phyloP scores from a whole-genome alignment of 1,140 invertebrate species.

The Tetramorium parvispinum region DNA sequence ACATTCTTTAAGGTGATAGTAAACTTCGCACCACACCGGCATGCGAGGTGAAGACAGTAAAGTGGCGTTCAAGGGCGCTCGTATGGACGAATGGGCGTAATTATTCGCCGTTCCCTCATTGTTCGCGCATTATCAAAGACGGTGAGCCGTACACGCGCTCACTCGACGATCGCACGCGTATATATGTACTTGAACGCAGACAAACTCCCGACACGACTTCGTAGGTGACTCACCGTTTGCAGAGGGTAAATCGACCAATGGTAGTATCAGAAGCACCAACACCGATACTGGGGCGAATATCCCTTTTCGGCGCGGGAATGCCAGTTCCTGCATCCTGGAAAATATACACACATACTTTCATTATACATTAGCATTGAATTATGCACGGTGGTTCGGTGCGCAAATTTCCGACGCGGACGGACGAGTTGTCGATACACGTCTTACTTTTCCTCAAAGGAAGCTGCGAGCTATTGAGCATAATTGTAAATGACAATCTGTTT shows the following conservation, averaged over 20 bases:
- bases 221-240: slow-evolving; percentile 82
- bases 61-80: slow-evolving; percentile 40
- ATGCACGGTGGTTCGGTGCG: neutral
- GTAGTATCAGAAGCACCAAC: slow-evolving; percentile 76
- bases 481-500: neutral
- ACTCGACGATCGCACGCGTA: neutral
- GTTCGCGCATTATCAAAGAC: slow-evolving; percentile 49
- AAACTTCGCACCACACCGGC: neutral
- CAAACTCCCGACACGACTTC: neutral
- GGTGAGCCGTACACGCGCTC: neutral
- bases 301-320: slow-evolving; percentile 76
- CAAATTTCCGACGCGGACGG: neutral
- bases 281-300: slow-evolving; percentile 77
- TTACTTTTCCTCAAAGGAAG: neutral
- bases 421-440: neutral
- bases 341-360: slow-evolving; percentile 68
- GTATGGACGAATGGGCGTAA: slow-evolving; percentile 31
- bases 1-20: slow-evolving; percentile 21
- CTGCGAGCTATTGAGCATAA: neutral
- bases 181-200: neutral
- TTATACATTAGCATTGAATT: slow-evolving; percentile 13
- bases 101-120: slow-evolving; percentile 52
- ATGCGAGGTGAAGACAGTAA: neutral
- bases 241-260: slow-evolving; percentile 74
- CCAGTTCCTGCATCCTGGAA: slow-evolving; percentile 84